Conservation (phyloP, 2,113 vertebrate species). For the Kobus ellipsiprymnus region DNA sequence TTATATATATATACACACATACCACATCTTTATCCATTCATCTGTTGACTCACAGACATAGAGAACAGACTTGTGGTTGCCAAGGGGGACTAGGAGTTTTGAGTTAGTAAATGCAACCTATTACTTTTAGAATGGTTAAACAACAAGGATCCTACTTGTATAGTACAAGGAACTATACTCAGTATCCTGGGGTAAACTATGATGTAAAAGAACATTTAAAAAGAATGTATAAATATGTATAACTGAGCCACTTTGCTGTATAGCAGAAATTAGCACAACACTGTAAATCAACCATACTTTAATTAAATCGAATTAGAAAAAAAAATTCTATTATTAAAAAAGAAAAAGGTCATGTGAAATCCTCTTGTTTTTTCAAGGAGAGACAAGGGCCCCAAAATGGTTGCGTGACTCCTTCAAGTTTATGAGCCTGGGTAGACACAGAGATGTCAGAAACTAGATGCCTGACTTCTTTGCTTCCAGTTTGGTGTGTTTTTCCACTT, state of each 20-base stretch:
- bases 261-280: background rate
- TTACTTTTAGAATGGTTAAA: background rate
- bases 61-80: background rate
- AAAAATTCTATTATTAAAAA: background rate
- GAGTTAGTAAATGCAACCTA: background rate
- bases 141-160: background rate
- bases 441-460: background rate
- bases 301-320: background rate
- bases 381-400: background rate
- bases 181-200: background rate
- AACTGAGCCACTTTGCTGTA: background rate
- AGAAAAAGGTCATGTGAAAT: background rate
- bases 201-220: background rate
- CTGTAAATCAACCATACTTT: background rate
- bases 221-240: background rate
- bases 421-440: background rate
- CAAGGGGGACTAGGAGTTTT: background rate
- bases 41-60: background rate
- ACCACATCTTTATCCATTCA: background rate
- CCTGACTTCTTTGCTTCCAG: background rate
- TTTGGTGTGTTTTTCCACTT: background rate
- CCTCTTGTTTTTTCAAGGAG: background rate
- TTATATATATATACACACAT: background rate
- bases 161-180: background rate
- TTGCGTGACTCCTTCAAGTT: background rate